These are phyloP conservation scores for Ictalurus furcatus DNA, from an alignment of 2,113 vertebrate species.

Conservation along the genomic window DNA sequence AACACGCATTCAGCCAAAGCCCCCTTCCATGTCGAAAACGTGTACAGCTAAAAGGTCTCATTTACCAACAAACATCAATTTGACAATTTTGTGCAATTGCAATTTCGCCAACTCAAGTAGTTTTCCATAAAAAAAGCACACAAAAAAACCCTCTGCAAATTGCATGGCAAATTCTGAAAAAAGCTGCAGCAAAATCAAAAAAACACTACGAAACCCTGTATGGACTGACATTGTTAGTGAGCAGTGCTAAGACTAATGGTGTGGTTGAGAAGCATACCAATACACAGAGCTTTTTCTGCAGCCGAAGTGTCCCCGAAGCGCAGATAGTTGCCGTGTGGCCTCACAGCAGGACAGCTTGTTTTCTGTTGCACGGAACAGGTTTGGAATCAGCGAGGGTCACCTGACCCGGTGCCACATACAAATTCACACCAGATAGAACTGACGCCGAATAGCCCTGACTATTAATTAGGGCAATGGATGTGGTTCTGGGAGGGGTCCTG, in stretches of 20 bases:
- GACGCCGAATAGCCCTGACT: constrained; percentile 46
- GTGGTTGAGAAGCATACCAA: background rate
- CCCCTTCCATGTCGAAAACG: no score
- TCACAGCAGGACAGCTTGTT: background rate
- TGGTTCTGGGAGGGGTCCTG: constrained; percentile 45
- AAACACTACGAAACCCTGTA: no score
- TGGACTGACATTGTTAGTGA: background rate
- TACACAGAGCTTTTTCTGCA: background rate
- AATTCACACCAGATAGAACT: background rate
- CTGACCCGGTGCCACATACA: background rate
- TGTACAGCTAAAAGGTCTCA: no score
- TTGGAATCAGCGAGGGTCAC: constrained; percentile 21
- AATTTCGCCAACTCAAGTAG: no score
- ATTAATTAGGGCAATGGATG: constrained; percentile 54
- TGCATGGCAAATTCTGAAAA: no score
- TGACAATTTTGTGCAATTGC: no score
- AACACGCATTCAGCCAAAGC: no score
- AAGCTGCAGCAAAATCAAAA: no score
- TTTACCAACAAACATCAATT: no score
- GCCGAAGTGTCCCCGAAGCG: background rate
- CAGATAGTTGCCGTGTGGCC: background rate
- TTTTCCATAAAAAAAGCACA: no score
- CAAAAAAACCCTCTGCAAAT: no score
- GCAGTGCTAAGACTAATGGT: background rate
- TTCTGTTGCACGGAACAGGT: background rate